A percentile compares a stretch with the other conserved stretches of the same genome.
These are phyloP conservation scores for Sapayoa aenigma DNA, from an alignment of 2,113 vertebrate species.

Conservation along the genomic window DNA sequence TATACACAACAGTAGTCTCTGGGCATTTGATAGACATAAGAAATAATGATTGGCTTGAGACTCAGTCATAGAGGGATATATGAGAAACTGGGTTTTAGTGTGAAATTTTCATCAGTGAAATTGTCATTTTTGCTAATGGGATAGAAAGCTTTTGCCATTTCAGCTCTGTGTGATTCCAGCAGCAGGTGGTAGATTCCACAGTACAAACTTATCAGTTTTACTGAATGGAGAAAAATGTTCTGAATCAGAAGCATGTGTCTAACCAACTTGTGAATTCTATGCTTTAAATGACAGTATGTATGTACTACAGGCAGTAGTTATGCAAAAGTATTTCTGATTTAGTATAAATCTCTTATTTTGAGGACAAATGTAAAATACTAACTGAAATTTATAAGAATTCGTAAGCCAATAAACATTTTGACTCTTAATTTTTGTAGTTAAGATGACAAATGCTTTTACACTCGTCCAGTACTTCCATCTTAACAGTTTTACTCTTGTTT, in stretches of 20 bases:
- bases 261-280: not conserved
- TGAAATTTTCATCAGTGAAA: not conserved
- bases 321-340: not conserved
- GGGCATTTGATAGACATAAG: not conserved
- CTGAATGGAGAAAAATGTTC: not conserved
- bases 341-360: not conserved
- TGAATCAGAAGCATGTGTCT: rapidly evolving
- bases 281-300: not conserved
- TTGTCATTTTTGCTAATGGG: not conserved
- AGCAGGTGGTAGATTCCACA: not conserved
- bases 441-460: not conserved
- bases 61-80: not conserved
- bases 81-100: not conserved
- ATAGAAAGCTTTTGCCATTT: not conserved
- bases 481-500: not conserved
- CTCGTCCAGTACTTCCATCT: not conserved
- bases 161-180: not conserved
- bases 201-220: not conserved
- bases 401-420: not conserved
- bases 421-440: not conserved
- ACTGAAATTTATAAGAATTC: not conserved
- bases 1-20: not conserved
- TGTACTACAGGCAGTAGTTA: not conserved
- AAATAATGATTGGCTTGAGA: not conserved
- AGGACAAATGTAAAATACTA: not conserved